Evolutionary conservation across 2,113 vertebrate species (phyloP).

Genomic region (Copsychus sechellarum): DNA sequence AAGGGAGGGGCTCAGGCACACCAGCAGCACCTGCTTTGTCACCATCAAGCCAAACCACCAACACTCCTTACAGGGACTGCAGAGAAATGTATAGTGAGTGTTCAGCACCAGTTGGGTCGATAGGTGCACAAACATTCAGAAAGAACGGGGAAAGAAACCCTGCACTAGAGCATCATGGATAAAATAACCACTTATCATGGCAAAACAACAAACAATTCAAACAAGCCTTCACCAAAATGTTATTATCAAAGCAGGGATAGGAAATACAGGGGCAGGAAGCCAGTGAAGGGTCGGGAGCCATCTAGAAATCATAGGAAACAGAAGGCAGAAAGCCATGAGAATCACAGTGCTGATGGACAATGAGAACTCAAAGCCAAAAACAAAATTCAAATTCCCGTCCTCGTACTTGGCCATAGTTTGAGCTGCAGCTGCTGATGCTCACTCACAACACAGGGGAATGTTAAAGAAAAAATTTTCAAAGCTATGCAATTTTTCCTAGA

Average conservation of each 20-base stretch:
- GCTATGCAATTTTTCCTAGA: not conserved
- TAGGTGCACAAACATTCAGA: not conserved
- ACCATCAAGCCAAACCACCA: not conserved
- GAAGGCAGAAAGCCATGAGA: not conserved
- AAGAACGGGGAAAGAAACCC: not conserved
- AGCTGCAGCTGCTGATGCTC: not conserved
- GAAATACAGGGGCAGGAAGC: not conserved
- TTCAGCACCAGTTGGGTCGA: not conserved
- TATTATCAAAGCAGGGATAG: not conserved
- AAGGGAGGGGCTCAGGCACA: accelerated
- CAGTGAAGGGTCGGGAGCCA: not conserved
- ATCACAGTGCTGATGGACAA: not conserved
- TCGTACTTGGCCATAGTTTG: not conserved
- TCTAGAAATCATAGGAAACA: not conserved
- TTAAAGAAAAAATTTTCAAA: not conserved
- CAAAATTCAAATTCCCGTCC: not conserved
- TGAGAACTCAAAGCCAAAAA: not conserved
- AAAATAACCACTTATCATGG: not conserved
- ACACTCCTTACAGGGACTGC: not conserved
- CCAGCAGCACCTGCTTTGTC: not conserved
- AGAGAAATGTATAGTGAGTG: not conserved
- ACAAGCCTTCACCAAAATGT: not conserved
- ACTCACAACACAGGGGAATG: not conserved
- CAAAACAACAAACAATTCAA: not conserved
- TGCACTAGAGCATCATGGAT: not conserved